These are phyloP conservation scores for Oncorhynchus keta DNA, from an alignment of 2,113 vertebrate genomes.

Conservation along the genomic window DNA sequence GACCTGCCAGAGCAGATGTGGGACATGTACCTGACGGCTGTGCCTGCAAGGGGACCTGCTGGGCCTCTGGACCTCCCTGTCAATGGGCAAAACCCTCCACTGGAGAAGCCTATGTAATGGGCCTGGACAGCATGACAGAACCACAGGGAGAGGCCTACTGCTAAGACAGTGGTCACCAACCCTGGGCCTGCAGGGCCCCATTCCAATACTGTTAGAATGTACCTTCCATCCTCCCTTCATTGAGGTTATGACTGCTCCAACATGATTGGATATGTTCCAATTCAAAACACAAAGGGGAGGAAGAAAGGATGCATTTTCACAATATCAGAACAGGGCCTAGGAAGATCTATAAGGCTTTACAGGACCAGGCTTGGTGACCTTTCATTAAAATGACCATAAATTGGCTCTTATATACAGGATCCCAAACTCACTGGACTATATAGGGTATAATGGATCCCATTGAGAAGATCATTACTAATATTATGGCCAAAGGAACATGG, in stretches of 20 bases:
- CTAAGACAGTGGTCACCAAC: conserved; percentile 16
- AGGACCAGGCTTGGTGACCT: conserved; percentile 3
- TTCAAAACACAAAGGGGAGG: background rate
- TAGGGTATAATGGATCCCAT: background rate
- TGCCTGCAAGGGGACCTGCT: conserved; percentile 47
- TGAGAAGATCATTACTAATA: background rate
- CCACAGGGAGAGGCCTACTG: conserved; percentile 64
- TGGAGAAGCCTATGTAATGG: conserved; percentile 19
- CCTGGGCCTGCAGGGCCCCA: background rate
- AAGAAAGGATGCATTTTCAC: background rate
- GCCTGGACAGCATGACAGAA: conserved; percentile 39
- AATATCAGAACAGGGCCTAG: background rate
- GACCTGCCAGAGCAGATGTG: conserved; percentile 75
- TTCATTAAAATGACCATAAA: background rate
- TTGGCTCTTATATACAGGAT: background rate
- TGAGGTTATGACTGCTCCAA: background rate
- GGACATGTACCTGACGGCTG: conserved; percentile 75
- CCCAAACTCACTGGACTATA: background rate
- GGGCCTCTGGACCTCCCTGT: conserved; percentile 53
- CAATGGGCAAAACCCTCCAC: conserved; percentile 63
- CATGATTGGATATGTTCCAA: background rate
- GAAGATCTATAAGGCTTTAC: background rate
- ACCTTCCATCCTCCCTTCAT: background rate
- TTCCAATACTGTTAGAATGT: conserved; percentile 13
- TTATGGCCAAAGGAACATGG: background rate